phyloP scores from a whole-genome alignment of 2,888 invertebrate species.

The Lasioglossum lativentre region DNA sequence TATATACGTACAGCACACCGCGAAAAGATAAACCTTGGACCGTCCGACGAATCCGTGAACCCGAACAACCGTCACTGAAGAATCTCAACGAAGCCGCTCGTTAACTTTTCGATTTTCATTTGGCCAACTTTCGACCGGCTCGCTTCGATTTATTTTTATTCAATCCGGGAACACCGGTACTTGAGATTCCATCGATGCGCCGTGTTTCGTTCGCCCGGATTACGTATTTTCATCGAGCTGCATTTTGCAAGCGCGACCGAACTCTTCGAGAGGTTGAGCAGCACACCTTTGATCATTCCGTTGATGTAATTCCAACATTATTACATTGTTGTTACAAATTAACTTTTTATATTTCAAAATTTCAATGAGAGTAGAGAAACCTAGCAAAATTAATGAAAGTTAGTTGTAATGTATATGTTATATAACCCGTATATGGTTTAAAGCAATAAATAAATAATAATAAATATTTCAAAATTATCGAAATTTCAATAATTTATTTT shows the following conservation, averaged over 20 bases:
- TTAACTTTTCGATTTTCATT: constrained; percentile 1
- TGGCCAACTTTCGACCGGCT: not conserved
- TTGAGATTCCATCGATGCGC: not conserved
- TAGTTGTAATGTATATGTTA: too few relatives aligned
- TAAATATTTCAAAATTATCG: too few relatives aligned
- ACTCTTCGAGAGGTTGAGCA: not conserved
- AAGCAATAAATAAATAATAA: too few relatives aligned
- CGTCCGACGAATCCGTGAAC: not conserved
- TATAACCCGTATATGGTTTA: too few relatives aligned
- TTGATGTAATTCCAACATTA: too few relatives aligned
- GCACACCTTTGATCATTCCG: not conserved
- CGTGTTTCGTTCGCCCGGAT: not conserved
- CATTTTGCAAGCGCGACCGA: not conserved
- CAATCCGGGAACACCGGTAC: constrained; percentile 15
- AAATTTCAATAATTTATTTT: too few relatives aligned
- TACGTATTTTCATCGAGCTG: not conserved
- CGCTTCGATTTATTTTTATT: constrained; percentile 34
- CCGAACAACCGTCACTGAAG: not conserved
- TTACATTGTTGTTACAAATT: too few relatives aligned
- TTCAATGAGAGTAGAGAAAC: too few relatives aligned
- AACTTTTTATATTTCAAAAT: too few relatives aligned
- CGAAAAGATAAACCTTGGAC: constrained; percentile 28
- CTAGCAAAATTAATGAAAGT: too few relatives aligned
- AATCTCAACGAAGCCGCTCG: constrained; percentile 42
- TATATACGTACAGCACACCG: not conserved